Evolutionary conservation across 2,113 vertebrate genomes (phyloP).

Genomic region (Lamprologus sp.): DNA sequence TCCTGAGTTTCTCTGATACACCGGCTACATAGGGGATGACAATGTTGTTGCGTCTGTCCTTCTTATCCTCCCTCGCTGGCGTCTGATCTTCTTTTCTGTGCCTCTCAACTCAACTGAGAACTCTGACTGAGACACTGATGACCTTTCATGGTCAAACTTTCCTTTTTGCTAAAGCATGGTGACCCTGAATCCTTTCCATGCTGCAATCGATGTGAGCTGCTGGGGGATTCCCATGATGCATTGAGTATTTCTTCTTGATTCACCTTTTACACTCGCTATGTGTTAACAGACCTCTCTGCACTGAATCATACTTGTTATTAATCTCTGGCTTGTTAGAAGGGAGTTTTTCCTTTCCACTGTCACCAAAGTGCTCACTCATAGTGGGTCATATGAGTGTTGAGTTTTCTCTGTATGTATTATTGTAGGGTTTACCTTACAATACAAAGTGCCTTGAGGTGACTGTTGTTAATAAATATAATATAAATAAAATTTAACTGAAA

Average conservation of each 20-base stretch:
- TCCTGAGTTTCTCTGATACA: rapidly evolving
- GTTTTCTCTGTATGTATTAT: background rate
- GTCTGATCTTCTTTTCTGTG: too few relatives aligned
- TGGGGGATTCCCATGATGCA: background rate
- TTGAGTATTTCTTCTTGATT: background rate
- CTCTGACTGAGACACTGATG: background rate
- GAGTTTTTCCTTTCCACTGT: background rate
- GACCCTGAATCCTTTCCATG: background rate
- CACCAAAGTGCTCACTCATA: background rate
- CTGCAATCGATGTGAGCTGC: background rate
- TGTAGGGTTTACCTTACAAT: background rate
- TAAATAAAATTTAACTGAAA: background rate
- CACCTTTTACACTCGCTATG: background rate
- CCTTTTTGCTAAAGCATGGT: background rate
- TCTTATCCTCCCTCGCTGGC: too few relatives aligned
- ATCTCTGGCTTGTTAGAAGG: background rate
- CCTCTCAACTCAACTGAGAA: background rate
- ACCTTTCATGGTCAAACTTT: background rate
- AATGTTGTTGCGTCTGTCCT: too few relatives aligned
- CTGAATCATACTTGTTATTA: background rate
- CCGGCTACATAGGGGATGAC: too few relatives aligned
- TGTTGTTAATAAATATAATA: background rate
- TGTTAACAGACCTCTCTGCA: background rate
- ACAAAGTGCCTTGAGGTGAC: background rate
- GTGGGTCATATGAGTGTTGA: background rate